phyloP scores from a whole-genome alignment of 2,888 invertebrate species.

The Drosophila kuntzei region DNA sequence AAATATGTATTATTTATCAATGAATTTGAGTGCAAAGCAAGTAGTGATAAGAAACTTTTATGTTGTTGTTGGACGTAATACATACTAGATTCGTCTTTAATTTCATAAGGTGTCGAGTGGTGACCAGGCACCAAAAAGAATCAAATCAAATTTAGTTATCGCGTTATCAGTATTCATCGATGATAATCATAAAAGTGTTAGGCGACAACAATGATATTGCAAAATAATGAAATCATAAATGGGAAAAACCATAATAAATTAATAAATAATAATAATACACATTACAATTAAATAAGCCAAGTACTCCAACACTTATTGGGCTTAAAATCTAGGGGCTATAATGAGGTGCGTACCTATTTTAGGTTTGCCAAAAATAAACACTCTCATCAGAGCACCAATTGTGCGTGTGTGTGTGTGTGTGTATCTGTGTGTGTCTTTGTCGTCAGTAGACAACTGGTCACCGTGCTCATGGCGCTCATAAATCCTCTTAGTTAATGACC shows the following conservation, averaged over 20 bases:
- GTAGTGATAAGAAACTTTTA: constrained; percentile 53
- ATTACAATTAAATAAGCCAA: constrained; percentile 12
- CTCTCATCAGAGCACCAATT: constrained; percentile 7
- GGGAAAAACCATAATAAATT: constrained; percentile 56
- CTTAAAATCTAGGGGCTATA: constrained; percentile 2
- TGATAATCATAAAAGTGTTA: constrained; percentile 41
- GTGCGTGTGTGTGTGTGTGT: constrained; percentile 3
- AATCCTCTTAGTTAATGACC: constrained; percentile 79
- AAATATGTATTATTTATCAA: constrained; percentile 61
- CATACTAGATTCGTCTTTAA: constrained; percentile 17
- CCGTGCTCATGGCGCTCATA: constrained; percentile 71
- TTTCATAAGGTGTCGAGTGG: constrained; percentile 25
- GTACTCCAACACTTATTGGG: constrained; percentile 3
- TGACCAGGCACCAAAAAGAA: constrained; percentile 26
- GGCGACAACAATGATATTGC: constrained; percentile 59
- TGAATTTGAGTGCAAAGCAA: constrained; percentile 64
- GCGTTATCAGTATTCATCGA: constrained; percentile 35
- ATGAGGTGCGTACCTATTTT: constrained; percentile 20
- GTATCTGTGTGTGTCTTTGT: constrained; percentile 30
- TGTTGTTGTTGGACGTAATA: constrained; percentile 1
- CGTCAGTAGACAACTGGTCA: constrained; percentile 76
- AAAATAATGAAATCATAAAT: constrained; percentile 45
- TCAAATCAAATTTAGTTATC: constrained; percentile 55
- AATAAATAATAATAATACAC: constrained; percentile 26
- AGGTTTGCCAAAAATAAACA: constrained; percentile 63